A percentile compares a stretch with the other conserved stretches of the same genome.
phyloP scores from a whole-genome alignment of 2,888 invertebrate genomes.

The Dendrolimus pini region DNA sequence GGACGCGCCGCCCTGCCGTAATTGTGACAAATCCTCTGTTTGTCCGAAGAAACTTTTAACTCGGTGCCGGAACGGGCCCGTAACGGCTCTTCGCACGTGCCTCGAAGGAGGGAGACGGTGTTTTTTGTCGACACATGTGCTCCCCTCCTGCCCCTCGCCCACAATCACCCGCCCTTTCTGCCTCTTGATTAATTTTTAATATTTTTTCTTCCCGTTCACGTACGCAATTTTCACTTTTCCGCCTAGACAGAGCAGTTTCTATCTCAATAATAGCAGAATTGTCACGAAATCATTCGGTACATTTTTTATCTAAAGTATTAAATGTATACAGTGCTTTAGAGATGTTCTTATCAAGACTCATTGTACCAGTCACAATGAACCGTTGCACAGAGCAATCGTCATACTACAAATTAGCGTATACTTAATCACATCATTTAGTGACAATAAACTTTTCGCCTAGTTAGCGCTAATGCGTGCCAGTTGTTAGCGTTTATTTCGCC shows the following conservation, averaged over 20 bases:
- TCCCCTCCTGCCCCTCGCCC: slow-evolving; percentile 33
- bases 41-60: slow-evolving; percentile 76
- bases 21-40: slow-evolving; percentile 78
- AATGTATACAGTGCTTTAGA: too few species aligned
- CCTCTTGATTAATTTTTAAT: slow-evolving; percentile 75
- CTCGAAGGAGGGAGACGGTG: slow-evolving; percentile 50
- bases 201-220: slow-evolving; percentile 75
- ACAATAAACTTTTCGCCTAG: slow-evolving; percentile 33
- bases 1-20: slow-evolving; percentile 70
- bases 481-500: slow-evolving; percentile 62
- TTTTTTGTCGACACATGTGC: slow-evolving; percentile 76
- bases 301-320: not conserved
- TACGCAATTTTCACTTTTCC: slow-evolving; percentile 74
- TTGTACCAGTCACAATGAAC: too few species aligned
- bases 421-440: slow-evolving; percentile 8
- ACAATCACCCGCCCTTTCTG: slow-evolving; percentile 21
- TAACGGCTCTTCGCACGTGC: slow-evolving; percentile 72
- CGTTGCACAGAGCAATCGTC: not conserved
- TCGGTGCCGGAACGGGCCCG: slow-evolving; percentile 60
- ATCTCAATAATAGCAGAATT: slow-evolving; percentile 7
- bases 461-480: slow-evolving; percentile 50
- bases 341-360: too few species aligned
- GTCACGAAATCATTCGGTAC: not conserved
- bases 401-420: not conserved
- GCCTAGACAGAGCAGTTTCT: slow-evolving; percentile 44